Base-by-base conservation (phyloP, 2,888 invertebrate genomes). In the Perizoma flavofasciatum region DNA sequence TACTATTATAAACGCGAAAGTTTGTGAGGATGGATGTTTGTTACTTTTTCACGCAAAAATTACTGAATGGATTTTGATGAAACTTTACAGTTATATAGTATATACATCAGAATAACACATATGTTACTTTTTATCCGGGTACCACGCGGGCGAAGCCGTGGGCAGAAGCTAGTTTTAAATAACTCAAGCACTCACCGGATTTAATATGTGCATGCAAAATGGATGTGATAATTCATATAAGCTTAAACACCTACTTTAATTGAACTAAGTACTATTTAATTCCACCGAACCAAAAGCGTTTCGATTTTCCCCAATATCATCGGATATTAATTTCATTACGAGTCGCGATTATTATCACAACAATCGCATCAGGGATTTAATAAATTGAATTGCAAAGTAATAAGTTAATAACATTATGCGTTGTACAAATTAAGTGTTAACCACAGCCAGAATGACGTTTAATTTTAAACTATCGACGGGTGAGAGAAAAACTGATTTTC, bases 361-460 rank as follows among this genome's bases (percentile, higher is more conserved):
- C 82, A 88, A 84, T 88, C 79, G 78, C 72, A 83, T 85, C 83
- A 83, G 76, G 74, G 79, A 81, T 82, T 83, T 85, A 86, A 89
- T 86, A 84, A 88, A 90, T 89, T 87, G 82, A 91, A 89, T 88
- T 79, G 84, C 81, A 76, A 86, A 86, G 83, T 88, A 87, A 89
- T 59, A 59, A 59, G 50, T 50, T 50, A 50, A 50, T 86, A 85
- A 81, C 81, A 87, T 87, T 83, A 85, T 84, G 82, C 82, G 81
- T 84, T 83, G 84, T 70, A 84, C 86, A 86, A 86, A 90, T 89
- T 88, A 89, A 88, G 84, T 85, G 86, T 81, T 85, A 85, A 90
- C 90, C 91, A 83, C 92, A 87, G 72, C 78, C 79, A 71, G 86
- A 84, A 86, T 90, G 89, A 88, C 88, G 81, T 92, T 89, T 89